Evolutionary conservation across 2,888 invertebrate genomes (phyloP).

Genomic region (Osedax fenrisi): DNA sequence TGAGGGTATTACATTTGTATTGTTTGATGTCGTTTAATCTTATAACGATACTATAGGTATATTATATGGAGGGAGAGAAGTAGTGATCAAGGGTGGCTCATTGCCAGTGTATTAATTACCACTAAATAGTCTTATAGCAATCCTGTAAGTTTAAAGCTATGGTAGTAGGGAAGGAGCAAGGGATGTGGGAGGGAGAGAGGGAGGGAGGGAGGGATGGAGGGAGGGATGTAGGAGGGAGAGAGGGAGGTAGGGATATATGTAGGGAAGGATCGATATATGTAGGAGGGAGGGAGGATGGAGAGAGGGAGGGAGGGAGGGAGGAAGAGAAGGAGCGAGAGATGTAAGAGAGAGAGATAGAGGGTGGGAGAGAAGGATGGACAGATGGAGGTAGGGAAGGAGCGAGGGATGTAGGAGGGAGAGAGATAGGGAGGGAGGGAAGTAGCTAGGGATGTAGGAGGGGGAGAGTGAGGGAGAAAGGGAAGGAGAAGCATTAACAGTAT

Average conservation of each 20-base stretch:
- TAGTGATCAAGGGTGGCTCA: too few relatives aligned
- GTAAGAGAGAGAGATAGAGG: not conserved
- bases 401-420: not conserved
- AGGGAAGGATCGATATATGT: not conserved
- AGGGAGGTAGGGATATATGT: not conserved
- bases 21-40: too few relatives aligned
- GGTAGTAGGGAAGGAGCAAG: too few relatives aligned
- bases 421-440: not conserved
- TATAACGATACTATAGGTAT: too few relatives aligned
- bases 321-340: not conserved
- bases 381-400: not conserved
- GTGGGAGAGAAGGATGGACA: not conserved
- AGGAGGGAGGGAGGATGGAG: not conserved
- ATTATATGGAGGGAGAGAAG: too few relatives aligned
- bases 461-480: conserved; percentile 7
- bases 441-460: not conserved
- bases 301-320: not conserved
- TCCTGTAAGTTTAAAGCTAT: too few relatives aligned
- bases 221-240: not conserved
- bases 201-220: not conserved
- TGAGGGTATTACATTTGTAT: too few relatives aligned
- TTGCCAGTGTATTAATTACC: too few relatives aligned
- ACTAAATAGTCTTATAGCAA: too few relatives aligned
- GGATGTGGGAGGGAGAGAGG: not conserved
- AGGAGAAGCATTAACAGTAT: not conserved